Base-by-base conservation (phyloP, 2,888 invertebrate species). In the Helicoverpa assulta region DNA sequence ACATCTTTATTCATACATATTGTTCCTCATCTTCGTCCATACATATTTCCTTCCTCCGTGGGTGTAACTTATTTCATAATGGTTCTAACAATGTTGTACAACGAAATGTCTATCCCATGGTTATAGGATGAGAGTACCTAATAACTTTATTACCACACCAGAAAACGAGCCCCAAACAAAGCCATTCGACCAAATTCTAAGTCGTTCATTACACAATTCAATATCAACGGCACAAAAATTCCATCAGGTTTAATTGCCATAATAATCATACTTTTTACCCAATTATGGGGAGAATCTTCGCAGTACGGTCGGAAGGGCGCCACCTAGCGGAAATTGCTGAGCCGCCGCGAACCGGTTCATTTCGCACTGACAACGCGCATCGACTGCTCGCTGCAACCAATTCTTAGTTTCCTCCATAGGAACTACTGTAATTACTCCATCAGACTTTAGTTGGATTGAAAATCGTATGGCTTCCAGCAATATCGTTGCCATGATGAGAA, bases 321-420 rank as follows among this genome's bases (percentile, higher is more conserved):
- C 73, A 61, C 66, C 74, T 67, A 67, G 65, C 83, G 83, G 85
- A 84, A 84, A 84, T 84, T 82, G 70, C 67, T 65, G 73, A 76
- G 77, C 76, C 82, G 64, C 71, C 67, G 70, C 29, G 54, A 51
- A 67, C 61, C 72, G 66, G 73, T 57, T 75, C 76, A 72, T 82
- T 78, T 59, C 66, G 19, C 52, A 55, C 77, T 67, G 68, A 70
- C 74, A 59, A 67, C 73, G 63, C 43, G 62, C 67, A 54, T 64
- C 55, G 69, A 50, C 52, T 67, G 50, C 66, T 56, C 60, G 51
- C 69, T 51, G 51, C 69, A 51, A 61, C 60, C 51, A 61, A 71
- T 60, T 67, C 47, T 63, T 53, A 72, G 60, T 54, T 72, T 75
- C 62, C 77, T 60, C 47, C 6, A 5, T n/a, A 53, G 58, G 56